Base-by-base conservation (phyloP, 2,888 invertebrate species). In the Catocala sponsa region DNA sequence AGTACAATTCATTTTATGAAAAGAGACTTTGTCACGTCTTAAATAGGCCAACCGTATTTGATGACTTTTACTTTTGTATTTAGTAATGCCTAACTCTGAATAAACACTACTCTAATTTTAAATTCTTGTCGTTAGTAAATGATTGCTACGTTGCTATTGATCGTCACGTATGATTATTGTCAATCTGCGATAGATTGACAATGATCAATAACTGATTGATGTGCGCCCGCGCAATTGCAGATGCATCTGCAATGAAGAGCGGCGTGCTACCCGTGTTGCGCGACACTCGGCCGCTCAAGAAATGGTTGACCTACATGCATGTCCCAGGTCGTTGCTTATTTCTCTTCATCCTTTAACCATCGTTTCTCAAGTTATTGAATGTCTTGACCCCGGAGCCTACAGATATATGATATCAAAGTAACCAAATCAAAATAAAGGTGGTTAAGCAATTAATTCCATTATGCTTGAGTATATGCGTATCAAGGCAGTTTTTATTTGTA, bases 241-340 rank as follows among this genome's bases (percentile, higher is more conserved):
- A 94, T 91, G 80, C 44, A 15, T 47, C 57, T 54, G 63, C 87
- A 76, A 83, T 90, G 86, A 89, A 86, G 83, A 83, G 88, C 88
- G 85, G 87, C 81, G 86, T 90, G 85, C 88, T 90, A 82, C 85
- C 91, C 77, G 85, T 90, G 89, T 85, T 94, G 78, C 87, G 87
- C 69, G 90, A 89, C 75, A 83, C 81, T 57, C 91, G 91, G 76
- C 92, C 88, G 80, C 83, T 92, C 92, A 94, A 92, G 93, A 94
- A 94, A 84, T 94, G 94, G 94, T 90, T 94, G 86, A 93, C 94
- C 87, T 94, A 92, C 93, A 90, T 94, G 94, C 94, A 94, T 94
- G 94, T 91, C 65, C 89, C 93, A 94, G 94, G 94, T 94, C 92
- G 88, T 81, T 81, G 92, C 92, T 89, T 91, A 58, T 90, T 90